These are phyloP conservation scores for Pseudopipra pipra DNA, from an alignment of 2,113 vertebrate species.

Conservation along the genomic window DNA sequence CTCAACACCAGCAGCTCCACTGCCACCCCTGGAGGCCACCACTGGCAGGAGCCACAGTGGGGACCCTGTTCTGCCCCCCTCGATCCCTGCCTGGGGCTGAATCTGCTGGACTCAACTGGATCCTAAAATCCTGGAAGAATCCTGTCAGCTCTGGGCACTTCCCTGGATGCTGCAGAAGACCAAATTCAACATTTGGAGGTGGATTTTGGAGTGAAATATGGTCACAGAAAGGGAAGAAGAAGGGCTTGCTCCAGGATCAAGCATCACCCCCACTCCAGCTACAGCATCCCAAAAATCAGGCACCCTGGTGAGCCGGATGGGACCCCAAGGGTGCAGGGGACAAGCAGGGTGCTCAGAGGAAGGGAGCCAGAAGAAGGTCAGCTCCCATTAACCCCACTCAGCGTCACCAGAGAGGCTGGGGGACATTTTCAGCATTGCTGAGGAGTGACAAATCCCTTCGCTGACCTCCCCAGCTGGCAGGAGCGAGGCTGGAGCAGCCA, in stretches of 20 bases:
- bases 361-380: background rate
- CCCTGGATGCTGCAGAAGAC: background rate
- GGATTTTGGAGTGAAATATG: background rate
- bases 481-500: rapidly evolving
- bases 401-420: background rate
- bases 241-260: background rate
- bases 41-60: background rate
- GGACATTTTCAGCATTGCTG: constrained; percentile 18
- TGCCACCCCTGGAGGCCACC: background rate
- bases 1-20: background rate
- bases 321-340: background rate
- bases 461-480: constrained; percentile 34
- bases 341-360: background rate
- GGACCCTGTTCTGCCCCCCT: background rate
- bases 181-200: background rate
- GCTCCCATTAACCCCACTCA: rapidly evolving
- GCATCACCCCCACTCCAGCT: background rate
- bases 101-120: too few species aligned
- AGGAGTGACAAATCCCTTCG: background rate
- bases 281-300: background rate
- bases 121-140: background rate
- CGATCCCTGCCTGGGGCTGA: background rate
- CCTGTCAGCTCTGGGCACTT: background rate
- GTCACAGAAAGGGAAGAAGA: background rate
- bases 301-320: rapidly evolving